Conservation (phyloP, 2,888 invertebrate species). For the Pammene aurita region DNA sequence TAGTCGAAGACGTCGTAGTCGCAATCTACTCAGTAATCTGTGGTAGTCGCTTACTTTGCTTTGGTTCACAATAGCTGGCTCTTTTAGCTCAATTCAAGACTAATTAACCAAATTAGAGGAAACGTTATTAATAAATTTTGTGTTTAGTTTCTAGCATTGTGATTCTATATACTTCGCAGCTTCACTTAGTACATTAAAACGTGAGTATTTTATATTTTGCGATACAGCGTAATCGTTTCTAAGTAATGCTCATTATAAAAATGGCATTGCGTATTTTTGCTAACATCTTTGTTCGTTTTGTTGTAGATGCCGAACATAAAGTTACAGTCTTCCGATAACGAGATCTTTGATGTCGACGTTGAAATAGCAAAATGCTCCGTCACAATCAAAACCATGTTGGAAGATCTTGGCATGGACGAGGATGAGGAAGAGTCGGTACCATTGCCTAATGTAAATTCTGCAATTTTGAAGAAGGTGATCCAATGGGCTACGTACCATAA, state of each 20-base stretch:
- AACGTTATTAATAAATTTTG: slow-evolving; percentile 23
- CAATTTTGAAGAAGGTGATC: slow-evolving; percentile 96
- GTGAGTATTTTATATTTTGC: slow-evolving; percentile 23
- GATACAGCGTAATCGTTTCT: slow-evolving; percentile 8
- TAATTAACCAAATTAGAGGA: background rate
- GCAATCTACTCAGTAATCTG: too few relatives aligned
- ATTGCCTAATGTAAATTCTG: slow-evolving; percentile 98
- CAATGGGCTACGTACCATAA: slow-evolving; percentile 97
- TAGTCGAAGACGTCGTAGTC: too few relatives aligned
- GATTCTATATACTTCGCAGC: background rate
- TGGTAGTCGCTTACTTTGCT: too few relatives aligned
- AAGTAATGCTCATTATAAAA: slow-evolving; percentile 15
- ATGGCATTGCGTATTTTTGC: slow-evolving; percentile 34
- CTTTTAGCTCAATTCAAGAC: background rate
- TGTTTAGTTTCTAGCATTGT: slow-evolving; percentile 10
- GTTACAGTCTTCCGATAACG: slow-evolving; percentile 96
- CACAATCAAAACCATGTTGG: slow-evolving; percentile 99
- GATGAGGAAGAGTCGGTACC: slow-evolving; percentile 98
- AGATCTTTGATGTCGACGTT: slow-evolving; percentile 97
- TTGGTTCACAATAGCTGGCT: too few relatives aligned
- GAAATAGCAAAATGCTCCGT: slow-evolving; percentile 99
- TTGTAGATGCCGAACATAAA: slow-evolving; percentile 96
- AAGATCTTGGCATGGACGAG: slow-evolving; percentile 95
- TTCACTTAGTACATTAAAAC: background rate
- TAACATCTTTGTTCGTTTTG: slow-evolving; percentile 45